phyloP scores from a whole-genome alignment of 2,888 invertebrate genomes.

The Aphidius colemani region DNA sequence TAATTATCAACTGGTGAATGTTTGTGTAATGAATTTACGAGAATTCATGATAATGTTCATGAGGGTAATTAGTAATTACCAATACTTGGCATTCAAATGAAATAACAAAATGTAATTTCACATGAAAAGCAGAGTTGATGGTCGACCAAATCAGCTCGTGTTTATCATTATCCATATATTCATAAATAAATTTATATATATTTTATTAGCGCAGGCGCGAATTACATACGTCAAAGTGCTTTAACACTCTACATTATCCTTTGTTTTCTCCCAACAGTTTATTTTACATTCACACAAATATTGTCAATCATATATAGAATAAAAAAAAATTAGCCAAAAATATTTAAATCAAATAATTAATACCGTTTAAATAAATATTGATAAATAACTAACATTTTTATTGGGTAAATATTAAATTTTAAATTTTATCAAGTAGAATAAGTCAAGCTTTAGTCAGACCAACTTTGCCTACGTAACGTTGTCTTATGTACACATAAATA shows the following conservation, averaged over 20 bases:
- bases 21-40: no score
- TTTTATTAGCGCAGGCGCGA: not conserved
- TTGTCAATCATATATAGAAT: not conserved
- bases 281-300: no score
- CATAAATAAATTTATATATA: conserved; percentile 1
- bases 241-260: not conserved
- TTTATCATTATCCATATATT: conserved; percentile 14
- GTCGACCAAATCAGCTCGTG: not conserved
- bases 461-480: conserved; percentile 6
- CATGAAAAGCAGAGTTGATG: not conserved
- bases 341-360: not conserved
- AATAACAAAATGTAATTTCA: conserved; percentile 16
- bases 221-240: not conserved
- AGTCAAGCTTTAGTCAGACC: conserved; percentile 3
- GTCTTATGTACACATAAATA: not conserved
- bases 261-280: no score
- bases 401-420: no score
- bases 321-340: not conserved
- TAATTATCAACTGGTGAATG: no score
- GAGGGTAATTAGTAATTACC: not conserved
- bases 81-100: not conserved
- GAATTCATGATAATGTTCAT: no score
- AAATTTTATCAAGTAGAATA: conserved; percentile 1
- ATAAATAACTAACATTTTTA: not conserved
- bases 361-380: not conserved